Conservation (phyloP, 2,888 invertebrate genomes). For the Chrysomela aeneicollis region DNA sequence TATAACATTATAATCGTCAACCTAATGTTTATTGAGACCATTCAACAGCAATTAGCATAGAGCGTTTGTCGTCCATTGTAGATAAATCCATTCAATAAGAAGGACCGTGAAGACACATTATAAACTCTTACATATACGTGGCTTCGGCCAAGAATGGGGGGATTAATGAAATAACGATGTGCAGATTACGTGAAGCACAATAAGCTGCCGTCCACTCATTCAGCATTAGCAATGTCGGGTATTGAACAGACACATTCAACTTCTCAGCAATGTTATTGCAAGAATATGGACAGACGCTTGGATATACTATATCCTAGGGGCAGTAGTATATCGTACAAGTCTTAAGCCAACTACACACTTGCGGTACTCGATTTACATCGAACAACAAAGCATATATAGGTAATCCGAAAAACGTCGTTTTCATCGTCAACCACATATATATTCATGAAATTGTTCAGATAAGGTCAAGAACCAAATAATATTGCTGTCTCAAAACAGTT, state of each 20-base stretch:
- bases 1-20: constrained; percentile 21
- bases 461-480: no score
- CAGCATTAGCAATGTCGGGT: constrained; percentile 19
- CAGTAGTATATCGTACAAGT: neutral
- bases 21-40: constrained; percentile 22
- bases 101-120: constrained; percentile 10
- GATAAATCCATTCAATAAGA: constrained; percentile 26
- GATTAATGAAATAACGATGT: constrained; percentile 41
- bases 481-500: no score
- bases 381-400: no score
- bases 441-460: no score
- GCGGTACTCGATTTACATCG: no score
- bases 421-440: no score
- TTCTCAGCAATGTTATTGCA: constrained; percentile 10
- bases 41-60: constrained; percentile 30
- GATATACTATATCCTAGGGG: neutral
- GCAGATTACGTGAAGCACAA: constrained; percentile 39
- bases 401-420: no score
- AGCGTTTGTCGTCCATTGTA: constrained; percentile 20
- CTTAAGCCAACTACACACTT: no score
- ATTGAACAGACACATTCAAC: constrained; percentile 12
- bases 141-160: constrained; percentile 25
- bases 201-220: constrained; percentile 26
- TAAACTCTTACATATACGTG: constrained; percentile 18
- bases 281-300: constrained; percentile 24